Percentiles rank a stretch among this genome's conserved stretches.
phyloP scores from a whole-genome alignment of 2,113 vertebrate species.

The Pangasianodon hypophthalmus region DNA sequence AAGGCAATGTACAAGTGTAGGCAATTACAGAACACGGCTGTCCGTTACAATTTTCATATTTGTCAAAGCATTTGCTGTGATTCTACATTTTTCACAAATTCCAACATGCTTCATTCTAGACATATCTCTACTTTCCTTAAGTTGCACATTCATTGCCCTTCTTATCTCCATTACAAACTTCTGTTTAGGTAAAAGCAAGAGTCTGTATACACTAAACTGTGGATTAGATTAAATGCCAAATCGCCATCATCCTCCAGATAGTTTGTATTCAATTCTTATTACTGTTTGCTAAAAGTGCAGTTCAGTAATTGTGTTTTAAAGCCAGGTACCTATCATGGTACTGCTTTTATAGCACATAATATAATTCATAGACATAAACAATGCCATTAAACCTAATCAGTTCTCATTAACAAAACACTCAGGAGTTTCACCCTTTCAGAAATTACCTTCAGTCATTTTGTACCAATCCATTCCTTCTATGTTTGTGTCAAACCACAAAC shows the following conservation, averaged over 20 bases:
- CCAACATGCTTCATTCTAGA: neutral
- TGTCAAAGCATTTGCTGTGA: neutral
- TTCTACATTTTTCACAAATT: neutral
- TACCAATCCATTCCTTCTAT: constrained; percentile 21
- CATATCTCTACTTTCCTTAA: neutral
- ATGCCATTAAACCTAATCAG: neutral
- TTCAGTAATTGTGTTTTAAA: neutral
- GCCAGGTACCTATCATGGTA: neutral
- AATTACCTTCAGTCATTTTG: neutral
- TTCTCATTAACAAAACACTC: neutral
- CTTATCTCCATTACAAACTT: neutral
- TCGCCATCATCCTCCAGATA: neutral
- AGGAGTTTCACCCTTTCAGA: constrained; percentile 31
- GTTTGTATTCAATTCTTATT: neutral
- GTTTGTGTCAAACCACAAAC: constrained; percentile 51
- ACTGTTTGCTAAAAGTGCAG: neutral
- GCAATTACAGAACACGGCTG: neutral
- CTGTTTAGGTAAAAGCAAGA: neutral
- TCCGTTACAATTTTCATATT: neutral
- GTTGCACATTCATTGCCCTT: neutral
- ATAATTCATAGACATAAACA: neutral
- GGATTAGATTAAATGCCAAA: constrained; percentile 17
- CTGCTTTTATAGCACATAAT: constrained; percentile 4
- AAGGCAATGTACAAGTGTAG: neutral
- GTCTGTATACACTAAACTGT: constrained; percentile 26